Base-by-base conservation (phyloP, 2,888 invertebrate species). In the Pollenia griseotomentosa region DNA sequence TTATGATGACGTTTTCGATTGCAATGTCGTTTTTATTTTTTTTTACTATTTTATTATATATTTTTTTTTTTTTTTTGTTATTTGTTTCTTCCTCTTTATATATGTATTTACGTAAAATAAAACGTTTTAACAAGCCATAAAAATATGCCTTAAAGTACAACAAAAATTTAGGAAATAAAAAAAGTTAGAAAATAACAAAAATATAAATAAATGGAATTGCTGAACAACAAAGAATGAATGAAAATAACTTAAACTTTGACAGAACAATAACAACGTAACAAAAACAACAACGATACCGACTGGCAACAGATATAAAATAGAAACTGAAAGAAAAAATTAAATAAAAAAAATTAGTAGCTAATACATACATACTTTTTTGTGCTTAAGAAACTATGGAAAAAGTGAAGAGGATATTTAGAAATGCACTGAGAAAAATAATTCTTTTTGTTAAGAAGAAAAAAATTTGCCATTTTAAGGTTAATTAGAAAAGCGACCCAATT, bases 191-290 rank as follows among this genome's bases (percentile, higher is more conserved):
- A 59, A 81, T 75, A 70, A 79, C 73, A 73, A 65, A 75, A 55
- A 70, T 55, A 81, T 44, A 70, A 63, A 78, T 73, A 79, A 80
- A 75, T 83, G 63, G 23, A 87, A 87, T 79, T 75, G 53, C 70
- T 70, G 40, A 68, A 80, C 51, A 66, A 70, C 8, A 55, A 63
- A 53, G 44, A 73, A 71, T 57, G 53, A 63, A 55, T 16, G 23
- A 57, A 59, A 48, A 66, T 77, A 81, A 74, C 71, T 71, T 80
- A 77, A 86, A 80, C 81, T 81, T 87, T 87, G 77, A 73, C 86
- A 83, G 80, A 77, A 83, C 51, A 70, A 79, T 59, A 79, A 65
- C 53, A 75, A 53, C 6, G 19, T 33, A 19, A 51, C 23, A 57
- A 12, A 23, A 23, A n/a, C 14, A 53, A 57, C 33, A 57, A 19